phyloP scores from a whole-genome alignment of 2,888 invertebrate genomes.

The Torymus tubicola region DNA sequence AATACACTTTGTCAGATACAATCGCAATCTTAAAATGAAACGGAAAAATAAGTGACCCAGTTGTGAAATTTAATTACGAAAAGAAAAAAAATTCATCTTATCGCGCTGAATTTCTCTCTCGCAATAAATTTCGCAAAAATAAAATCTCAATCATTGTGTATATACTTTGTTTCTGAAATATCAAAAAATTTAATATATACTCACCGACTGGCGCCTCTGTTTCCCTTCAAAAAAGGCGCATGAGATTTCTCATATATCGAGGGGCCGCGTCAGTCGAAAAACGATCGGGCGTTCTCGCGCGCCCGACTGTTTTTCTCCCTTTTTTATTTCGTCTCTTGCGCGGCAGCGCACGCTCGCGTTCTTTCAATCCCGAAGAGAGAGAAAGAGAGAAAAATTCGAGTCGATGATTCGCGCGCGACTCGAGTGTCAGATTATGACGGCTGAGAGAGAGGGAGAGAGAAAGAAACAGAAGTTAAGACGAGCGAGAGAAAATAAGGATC shows the following conservation, averaged over 20 bases:
- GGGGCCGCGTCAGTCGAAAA: not conserved
- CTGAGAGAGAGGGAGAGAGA: not conserved
- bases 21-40: no score
- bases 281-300: not conserved
- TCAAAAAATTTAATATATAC: constrained; percentile 3
- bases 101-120: no score
- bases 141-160: no score
- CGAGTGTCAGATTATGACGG: constrained; percentile 33
- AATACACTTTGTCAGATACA: no score
- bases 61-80: no score
- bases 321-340: not conserved
- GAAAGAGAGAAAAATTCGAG: constrained; percentile 19
- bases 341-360: not conserved
- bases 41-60: no score
- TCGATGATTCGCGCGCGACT: constrained; percentile 23
- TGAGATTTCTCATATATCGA: constrained; percentile 12
- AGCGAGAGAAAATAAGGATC: constrained; percentile 21
- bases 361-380: not conserved
- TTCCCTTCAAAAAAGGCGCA: not conserved
- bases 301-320: not conserved
- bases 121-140: no score
- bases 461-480: not conserved
- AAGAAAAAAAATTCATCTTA: no score
- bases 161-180: not conserved
- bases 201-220: not conserved